Evolutionary conservation across 2,113 vertebrate species (phyloP).

Genomic region (Mesembrinibis cayennensis): DNA sequence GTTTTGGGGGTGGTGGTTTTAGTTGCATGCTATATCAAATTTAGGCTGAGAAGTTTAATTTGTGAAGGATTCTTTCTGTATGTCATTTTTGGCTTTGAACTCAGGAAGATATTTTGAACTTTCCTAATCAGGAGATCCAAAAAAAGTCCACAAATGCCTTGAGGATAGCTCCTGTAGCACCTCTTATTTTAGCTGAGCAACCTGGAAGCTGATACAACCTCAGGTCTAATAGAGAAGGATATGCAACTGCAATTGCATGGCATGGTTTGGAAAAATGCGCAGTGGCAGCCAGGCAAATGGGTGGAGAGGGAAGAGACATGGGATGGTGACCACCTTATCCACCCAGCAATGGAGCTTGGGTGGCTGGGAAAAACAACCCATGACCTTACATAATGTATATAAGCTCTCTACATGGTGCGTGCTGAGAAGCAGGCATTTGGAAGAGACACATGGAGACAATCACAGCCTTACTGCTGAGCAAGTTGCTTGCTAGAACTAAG

Average conservation of each 20-base stretch:
- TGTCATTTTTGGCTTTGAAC: neutral
- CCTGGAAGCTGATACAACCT: neutral
- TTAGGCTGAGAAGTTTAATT: neutral
- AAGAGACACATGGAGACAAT: neutral
- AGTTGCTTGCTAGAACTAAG: neutral
- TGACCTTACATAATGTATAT: rapidly evolving
- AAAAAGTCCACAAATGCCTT: neutral
- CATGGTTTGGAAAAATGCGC: neutral
- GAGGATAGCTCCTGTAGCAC: neutral
- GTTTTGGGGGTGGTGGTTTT: neutral
- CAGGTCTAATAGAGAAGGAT: neutral
- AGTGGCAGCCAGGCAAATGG: neutral
- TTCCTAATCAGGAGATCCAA: neutral
- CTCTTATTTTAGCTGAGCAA: neutral
- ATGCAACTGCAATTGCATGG: neutral
- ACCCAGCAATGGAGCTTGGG: neutral
- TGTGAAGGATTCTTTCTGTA: neutral
- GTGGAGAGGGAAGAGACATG: neutral
- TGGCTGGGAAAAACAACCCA: neutral
- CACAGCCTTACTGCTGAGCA: neutral
- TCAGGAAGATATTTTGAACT: neutral
- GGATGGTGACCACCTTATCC: neutral
- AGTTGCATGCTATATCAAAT: neutral
- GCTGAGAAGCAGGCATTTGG: neutral
- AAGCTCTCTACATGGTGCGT: neutral